Evolutionary conservation across 2,113 vertebrate genomes (phyloP).

Genomic region (Pelodiscus sinensis): DNA sequence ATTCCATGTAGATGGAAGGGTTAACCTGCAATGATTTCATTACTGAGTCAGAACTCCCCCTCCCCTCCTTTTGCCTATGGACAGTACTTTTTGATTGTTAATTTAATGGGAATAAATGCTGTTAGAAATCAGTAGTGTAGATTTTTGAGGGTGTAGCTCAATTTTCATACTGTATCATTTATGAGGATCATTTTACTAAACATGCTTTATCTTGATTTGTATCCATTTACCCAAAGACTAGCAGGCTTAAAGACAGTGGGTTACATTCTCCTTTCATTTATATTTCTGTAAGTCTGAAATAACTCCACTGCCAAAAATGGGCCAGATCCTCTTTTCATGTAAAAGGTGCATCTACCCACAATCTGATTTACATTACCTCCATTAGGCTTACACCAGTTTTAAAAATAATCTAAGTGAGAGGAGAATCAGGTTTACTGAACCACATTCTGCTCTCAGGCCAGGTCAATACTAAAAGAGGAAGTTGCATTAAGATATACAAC

Average conservation of each 20-base stretch:
- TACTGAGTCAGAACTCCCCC: background rate
- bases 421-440: slow-evolving; percentile 1
- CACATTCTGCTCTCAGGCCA: slow-evolving; percentile 27
- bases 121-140: background rate
- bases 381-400: background rate
- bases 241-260: background rate
- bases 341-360: slow-evolving; percentile 15
- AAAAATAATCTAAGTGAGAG: slow-evolving; percentile 33
- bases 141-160: background rate
- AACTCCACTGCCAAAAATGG: background rate
- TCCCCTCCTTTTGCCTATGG: background rate
- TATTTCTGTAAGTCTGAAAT: background rate
- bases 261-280: background rate
- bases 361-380: slow-evolving; percentile 14
- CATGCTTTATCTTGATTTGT: background rate
- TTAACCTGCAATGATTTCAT: background rate
- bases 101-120: background rate
- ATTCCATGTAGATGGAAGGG: background rate
- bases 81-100: background rate
- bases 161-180: background rate
- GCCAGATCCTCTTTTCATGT: slow-evolving; percentile 26
- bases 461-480: no score
- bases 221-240: background rate
- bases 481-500: no score
- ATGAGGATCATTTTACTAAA: background rate